Evolutionary conservation across 2,113 vertebrate genomes (phyloP), one percentile per base, ranked within the genome.

Genomic region (Ursus arctos): DNA sequence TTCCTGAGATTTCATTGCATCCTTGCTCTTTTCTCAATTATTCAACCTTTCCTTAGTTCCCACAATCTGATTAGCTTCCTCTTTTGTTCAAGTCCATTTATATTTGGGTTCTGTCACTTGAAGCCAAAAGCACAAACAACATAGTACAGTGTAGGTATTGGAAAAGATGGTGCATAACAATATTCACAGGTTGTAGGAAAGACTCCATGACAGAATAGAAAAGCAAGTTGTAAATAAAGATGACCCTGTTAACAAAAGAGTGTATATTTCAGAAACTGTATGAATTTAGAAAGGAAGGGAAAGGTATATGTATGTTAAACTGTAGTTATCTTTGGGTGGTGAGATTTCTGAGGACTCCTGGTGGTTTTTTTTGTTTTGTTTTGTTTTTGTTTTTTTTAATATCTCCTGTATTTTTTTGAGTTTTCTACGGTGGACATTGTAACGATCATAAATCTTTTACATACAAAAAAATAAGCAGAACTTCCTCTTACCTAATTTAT

Each of bases 381-480:
- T 40, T 40, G 40, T 40, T 40, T n/a, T 77, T 77, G n/a, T 53
- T 69, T 24, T 12, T 4, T 2, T 8, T 47, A 80, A 49, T 18
- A 4, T 74, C 69, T 85, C 89, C 8, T 81, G 43, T 61, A 51
- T 43, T 71, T 74, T 89, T 74, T 33, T 7, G 0, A 55, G 81
- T 59, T 92, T 92, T 53, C 22, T 61, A 4, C 43, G 94, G 33
- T 84, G 13, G 83, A 71, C 21, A 61, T 69, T 71, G 72, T 74
- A 95, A 72, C 59, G 47, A 1, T 51, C 40, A 65, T 36, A 69
- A 61, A 69, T 89, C 16, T 81, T 95, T 85, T 40, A 63, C 36
- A 53, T 95, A 19, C 33, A 53, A 86, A 97, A 67, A 47, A 85
- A 18, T 59, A 94, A 80, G 7, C 4, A 31, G 80, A 92, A 71